Evolutionary conservation across 2,888 invertebrate genomes (phyloP).

Genomic region (Mythimna vitellina): DNA sequence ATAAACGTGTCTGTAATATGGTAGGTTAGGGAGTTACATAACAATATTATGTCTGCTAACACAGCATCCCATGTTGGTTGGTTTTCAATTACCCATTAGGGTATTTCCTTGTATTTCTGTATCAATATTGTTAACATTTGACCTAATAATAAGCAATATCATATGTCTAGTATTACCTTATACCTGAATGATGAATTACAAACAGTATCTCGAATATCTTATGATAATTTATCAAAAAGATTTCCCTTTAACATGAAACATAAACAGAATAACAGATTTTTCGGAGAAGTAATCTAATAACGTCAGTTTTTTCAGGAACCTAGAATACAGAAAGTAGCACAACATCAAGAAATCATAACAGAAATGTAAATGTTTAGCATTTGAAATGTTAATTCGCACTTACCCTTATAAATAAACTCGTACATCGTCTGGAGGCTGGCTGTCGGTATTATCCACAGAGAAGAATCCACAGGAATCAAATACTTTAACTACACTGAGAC

Average conservation of each 20-base stretch:
- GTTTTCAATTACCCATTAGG: not conserved
- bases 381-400: slow-evolving; percentile 51
- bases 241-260: not conserved
- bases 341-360: slow-evolving; percentile 26
- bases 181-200: not conserved
- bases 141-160: not conserved
- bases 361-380: slow-evolving; percentile 35
- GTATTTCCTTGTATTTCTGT: not conserved
- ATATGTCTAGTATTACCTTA: not conserved
- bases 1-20: not conserved
- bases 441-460: slow-evolving; percentile 70
- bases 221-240: slow-evolving; percentile 6
- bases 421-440: slow-evolving; percentile 63
- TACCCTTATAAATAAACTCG: slow-evolving; percentile 70
- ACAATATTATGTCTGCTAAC: not conserved
- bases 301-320: not conserved
- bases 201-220: not conserved
- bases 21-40: slow-evolving; percentile 1
- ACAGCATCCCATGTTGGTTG: not conserved
- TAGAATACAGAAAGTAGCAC: slow-evolving; percentile 6
- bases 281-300: slow-evolving; percentile 3
- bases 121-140: not conserved
- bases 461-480: slow-evolving; percentile 78
- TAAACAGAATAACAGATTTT: slow-evolving; percentile 25
- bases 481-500: slow-evolving; percentile 76